Conservation (phyloP, 2,113 vertebrate species). For the Scalopus aquaticus region DNA sequence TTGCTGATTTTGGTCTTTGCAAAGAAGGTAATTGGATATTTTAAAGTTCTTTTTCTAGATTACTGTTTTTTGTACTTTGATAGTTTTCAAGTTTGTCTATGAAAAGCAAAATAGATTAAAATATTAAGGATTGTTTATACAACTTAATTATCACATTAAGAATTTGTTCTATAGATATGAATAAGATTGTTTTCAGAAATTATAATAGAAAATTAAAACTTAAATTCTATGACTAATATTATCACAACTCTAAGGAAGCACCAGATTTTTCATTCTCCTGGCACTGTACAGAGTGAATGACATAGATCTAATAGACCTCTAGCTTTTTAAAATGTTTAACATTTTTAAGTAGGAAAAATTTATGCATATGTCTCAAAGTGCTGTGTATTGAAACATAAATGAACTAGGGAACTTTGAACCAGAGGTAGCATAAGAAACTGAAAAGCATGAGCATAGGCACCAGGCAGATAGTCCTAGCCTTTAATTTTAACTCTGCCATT, state of each 20-base stretch:
- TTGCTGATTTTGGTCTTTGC: slow-evolving; percentile 99
- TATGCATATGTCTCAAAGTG: neutral
- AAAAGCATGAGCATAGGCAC: neutral
- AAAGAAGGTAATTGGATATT: slow-evolving; percentile 93
- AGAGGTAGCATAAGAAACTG: neutral
- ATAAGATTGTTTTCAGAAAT: slow-evolving; percentile 18
- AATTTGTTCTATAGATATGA: slow-evolving; percentile 17
- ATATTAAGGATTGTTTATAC: neutral
- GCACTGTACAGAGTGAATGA: neutral
- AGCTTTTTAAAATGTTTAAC: slow-evolving; percentile 17
- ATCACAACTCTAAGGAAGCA: neutral
- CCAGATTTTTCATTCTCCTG: neutral
- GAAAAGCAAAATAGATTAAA: slow-evolving; percentile 43
- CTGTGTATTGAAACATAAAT: slow-evolving; percentile 22
- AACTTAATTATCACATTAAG: slow-evolving; percentile 36
- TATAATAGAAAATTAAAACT: neutral
- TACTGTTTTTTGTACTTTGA: slow-evolving; percentile 49
- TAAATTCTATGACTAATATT: slow-evolving; percentile 1
- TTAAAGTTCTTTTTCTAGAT: slow-evolving; percentile 44
- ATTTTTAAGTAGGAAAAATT: slow-evolving; percentile 43
- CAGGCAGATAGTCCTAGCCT: neutral
- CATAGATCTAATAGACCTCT: neutral
- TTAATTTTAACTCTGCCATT: neutral
- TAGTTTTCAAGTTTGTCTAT: slow-evolving; percentile 44
- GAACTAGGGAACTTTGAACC: neutral